Evolutionary conservation across 2,888 invertebrate genomes (phyloP).

Genomic region (Nyleta sp.): DNA sequence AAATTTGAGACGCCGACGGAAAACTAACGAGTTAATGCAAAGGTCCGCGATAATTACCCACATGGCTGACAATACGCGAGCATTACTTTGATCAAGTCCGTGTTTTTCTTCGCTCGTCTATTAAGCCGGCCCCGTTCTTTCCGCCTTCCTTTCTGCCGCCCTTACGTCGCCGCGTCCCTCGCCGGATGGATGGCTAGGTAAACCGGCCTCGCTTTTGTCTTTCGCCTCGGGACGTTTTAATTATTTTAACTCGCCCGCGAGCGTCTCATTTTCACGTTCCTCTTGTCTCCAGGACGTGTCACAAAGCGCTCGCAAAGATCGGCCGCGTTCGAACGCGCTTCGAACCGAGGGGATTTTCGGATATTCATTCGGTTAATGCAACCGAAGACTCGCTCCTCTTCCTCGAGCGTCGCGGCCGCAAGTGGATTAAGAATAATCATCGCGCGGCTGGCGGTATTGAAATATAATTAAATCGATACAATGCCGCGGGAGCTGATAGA

Average conservation of each 20-base stretch:
- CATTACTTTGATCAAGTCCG: constrained; percentile 82
- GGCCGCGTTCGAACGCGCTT: constrained; percentile 37
- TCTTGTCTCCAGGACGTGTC: constrained; percentile 48
- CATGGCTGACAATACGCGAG: constrained; percentile 80
- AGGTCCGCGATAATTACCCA: constrained; percentile 82
- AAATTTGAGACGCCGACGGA: constrained; percentile 51
- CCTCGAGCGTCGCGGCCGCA: not conserved
- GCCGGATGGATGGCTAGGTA: constrained; percentile 75
- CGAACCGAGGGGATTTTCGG: constrained; percentile 38
- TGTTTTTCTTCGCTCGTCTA: constrained; percentile 82
- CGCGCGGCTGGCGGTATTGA: constrained; percentile 19
- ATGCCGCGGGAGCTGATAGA: constrained; percentile 4
- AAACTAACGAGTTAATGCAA: constrained; percentile 79
- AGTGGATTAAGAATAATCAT: constrained; percentile 60
- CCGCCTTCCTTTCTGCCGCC: constrained; percentile 73
- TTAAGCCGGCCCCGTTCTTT: constrained; percentile 71
- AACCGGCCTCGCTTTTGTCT: constrained; percentile 77
- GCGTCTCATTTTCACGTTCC: constrained; percentile 78
- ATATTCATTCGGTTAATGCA: constrained; percentile 28
- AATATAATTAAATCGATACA: constrained; percentile 31
- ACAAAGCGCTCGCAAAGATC: constrained; percentile 59
- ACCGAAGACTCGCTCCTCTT: constrained; percentile 5
- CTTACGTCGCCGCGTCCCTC: constrained; percentile 71
- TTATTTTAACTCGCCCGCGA: constrained; percentile 81
- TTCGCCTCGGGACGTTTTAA: constrained; percentile 79